Base-by-base conservation (phyloP, 2,113 vertebrate genomes). In the Thunnus maccoyii region DNA sequence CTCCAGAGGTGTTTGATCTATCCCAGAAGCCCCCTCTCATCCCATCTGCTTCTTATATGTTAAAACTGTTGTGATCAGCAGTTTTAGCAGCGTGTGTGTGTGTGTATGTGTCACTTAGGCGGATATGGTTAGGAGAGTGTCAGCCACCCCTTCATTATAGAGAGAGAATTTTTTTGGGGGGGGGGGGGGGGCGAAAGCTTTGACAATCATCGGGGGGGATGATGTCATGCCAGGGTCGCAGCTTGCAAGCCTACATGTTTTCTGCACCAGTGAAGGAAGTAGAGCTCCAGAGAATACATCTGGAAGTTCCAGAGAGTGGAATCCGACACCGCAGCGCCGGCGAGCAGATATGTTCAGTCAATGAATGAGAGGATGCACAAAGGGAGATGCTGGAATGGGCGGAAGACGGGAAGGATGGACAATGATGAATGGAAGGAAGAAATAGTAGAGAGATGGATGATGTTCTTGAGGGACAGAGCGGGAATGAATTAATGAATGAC, bases 181-280 rank as follows among this genome's bases (percentile, higher is more conserved):
- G 71, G 68, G 69, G 13, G 63, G 62, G 57, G 80, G 82, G 89
- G 85, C 90, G 85, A 91, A 92, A 93, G 86, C 84, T 84, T 87
- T 88, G 83, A 90, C 76, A 75, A 52, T 22, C 77, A 52, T 84
- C 84, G 16, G 78, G 90, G 90, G 90, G 83, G 67, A 87, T 94
- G 92, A 93, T 93, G 92, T 95, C 89, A 93, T 90, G 83, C 63
- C 79, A 88, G 86, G 91, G 86, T 70, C 86, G 70, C 63, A 14
- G 86, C 78, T 73, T 70, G 75, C 87, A 78, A 17, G 60, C 41
- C 44, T 27, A 51, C 67, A 65, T 84, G 85, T 88, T 89, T 90
- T 86, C 61, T 55, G 64, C 72, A 74, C 84, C 69, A 17, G 70
- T 83, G 80, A 65, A 89, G 67, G 46, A 79, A 55, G n/a, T 55